Conservation (phyloP, 2,113 vertebrate species). For the Butastur rufipennis region DNA sequence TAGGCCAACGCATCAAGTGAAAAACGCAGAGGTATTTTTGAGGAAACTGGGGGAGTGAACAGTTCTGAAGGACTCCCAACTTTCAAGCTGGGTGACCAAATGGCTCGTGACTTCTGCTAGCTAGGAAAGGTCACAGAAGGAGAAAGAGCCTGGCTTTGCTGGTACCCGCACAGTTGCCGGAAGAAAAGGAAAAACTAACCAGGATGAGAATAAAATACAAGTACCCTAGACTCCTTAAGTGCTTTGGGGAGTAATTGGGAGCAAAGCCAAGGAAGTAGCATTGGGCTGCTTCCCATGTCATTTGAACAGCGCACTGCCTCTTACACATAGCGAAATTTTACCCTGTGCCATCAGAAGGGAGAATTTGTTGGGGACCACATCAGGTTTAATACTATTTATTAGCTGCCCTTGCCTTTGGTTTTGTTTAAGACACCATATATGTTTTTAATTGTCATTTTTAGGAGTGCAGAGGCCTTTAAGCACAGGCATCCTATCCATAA, state of each 20-base stretch:
- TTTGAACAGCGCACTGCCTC: not conserved
- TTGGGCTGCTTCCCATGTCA: not conserved
- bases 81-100: not conserved
- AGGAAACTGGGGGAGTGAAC: not conserved
- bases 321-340: not conserved
- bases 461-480: not conserved
- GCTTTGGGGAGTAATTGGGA: not conserved
- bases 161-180: fast-evolving
- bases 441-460: not conserved
- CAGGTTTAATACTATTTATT: not conserved
- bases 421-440: not conserved
- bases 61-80: not conserved
- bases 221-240: not conserved
- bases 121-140: not conserved
- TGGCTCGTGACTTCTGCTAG: not conserved
- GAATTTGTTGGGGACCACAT: not conserved
- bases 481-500: not conserved
- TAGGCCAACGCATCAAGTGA: not conserved
- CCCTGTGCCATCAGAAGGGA: not conserved
- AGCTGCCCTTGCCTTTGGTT: not conserved
- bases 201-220: not conserved
- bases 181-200: not conserved
- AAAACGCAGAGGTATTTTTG: not conserved
- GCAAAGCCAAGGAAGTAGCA: not conserved
- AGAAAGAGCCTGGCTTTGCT: not conserved